Evolutionary conservation across 2,113 vertebrate species (phyloP).

Genomic region (Nibea coibor): DNA sequence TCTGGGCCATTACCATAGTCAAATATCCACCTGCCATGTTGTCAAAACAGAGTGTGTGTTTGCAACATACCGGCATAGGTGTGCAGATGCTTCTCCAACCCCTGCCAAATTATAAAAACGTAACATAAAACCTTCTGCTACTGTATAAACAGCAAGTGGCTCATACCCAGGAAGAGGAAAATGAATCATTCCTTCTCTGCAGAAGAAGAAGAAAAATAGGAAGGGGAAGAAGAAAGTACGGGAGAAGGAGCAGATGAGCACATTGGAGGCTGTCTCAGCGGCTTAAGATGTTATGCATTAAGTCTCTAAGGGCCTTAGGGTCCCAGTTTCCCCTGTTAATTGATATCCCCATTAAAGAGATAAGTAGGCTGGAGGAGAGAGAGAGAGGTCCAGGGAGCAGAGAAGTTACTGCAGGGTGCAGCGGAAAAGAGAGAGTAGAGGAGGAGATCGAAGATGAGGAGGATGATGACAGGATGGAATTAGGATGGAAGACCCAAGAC

Average conservation of each 20-base stretch:
- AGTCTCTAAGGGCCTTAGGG: slow-evolving; percentile 66
- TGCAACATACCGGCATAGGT: slow-evolving; percentile 27
- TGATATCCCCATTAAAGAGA: slow-evolving; percentile 79
- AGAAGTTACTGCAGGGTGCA: slow-evolving; percentile 52
- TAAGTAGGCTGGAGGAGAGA: slow-evolving; percentile 54
- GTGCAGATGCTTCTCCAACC: slow-evolving; percentile 28
- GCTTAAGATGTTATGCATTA: slow-evolving; percentile 67
- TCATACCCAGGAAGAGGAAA: slow-evolving; percentile 34
- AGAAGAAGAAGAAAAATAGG: slow-evolving; percentile 49
- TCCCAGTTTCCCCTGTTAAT: slow-evolving; percentile 75
- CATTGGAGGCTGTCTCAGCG: slow-evolving; percentile 49
- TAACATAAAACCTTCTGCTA: slow-evolving; percentile 46
- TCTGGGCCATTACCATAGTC: slow-evolving; percentile 32
- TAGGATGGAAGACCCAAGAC: slow-evolving; percentile 18
- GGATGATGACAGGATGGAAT: slow-evolving; percentile 28
- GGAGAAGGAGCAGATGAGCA: slow-evolving; percentile 39
- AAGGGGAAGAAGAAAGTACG: slow-evolving; percentile 19
- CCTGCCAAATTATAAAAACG: slow-evolving; percentile 37
- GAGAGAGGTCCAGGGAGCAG: slow-evolving; percentile 54
- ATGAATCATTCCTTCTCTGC: slow-evolving; percentile 45
- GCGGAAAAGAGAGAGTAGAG: slow-evolving; percentile 21
- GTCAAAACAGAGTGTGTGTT: slow-evolving; percentile 44
- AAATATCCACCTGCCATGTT: slow-evolving; percentile 45
- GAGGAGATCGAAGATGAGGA: slow-evolving; percentile 10
- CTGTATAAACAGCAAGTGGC: slow-evolving; percentile 51